Conservation (phyloP, 2,113 vertebrate genomes). For the Maylandia zebra region DNA sequence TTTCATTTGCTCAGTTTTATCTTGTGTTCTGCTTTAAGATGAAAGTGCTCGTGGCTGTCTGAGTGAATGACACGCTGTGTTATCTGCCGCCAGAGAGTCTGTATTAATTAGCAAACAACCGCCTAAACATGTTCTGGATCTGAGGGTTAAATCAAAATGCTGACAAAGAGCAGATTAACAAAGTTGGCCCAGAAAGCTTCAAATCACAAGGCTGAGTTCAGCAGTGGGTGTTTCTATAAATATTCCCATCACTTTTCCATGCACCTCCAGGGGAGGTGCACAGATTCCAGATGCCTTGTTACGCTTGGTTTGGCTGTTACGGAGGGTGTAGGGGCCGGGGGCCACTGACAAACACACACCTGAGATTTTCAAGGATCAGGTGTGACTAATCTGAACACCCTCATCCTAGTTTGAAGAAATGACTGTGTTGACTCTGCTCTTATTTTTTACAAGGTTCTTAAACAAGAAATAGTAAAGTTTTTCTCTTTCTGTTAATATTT, state of each 20-base stretch:
- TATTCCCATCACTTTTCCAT: neutral
- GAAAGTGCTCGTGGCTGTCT: conserved; percentile 29
- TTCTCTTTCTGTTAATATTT: neutral
- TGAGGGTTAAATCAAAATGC: conserved; percentile 45
- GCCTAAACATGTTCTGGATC: conserved; percentile 33
- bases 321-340: neutral
- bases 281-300: neutral
- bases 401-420: neutral
- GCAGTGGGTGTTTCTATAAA: conserved; percentile 28
- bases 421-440: neutral
- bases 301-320: neutral
- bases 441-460: neutral
- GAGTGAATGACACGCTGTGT: conserved; percentile 31
- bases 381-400: conserved; percentile 18
- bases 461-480: neutral
- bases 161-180: conserved; percentile 44
- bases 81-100: conserved; percentile 26
- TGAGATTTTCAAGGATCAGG: conserved; percentile 38
- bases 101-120: conserved; percentile 46
- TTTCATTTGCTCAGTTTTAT: neutral
- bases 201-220: conserved; percentile 12
- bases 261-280: neutral
- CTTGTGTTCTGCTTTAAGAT: conserved; percentile 32
- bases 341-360: conserved; percentile 23
- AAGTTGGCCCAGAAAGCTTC: conserved; percentile 21